A percentile compares a stretch with the other conserved stretches of the same genome.
These are phyloP conservation scores for Pentalonia nigronervosa DNA, from an alignment of 1,140 invertebrate genomes.

Conservation along the genomic window DNA sequence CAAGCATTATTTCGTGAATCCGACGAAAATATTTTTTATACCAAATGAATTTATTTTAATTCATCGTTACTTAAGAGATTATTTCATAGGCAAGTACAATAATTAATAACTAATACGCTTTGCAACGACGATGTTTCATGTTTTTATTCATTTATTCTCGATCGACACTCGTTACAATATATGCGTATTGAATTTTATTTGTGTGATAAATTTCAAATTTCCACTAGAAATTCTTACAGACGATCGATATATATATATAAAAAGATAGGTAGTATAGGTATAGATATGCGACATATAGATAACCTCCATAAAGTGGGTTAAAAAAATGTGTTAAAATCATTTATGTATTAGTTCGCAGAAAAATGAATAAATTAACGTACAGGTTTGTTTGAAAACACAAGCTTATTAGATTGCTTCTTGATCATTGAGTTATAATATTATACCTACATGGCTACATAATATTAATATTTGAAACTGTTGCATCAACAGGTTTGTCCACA, in stretches of 20 bases:
- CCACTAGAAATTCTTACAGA: neutral
- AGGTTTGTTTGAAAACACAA: neutral
- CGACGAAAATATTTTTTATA: neutral
- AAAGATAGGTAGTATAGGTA: no score
- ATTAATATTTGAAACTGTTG: neutral
- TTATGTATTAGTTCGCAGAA: neutral
- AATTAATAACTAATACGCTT: neutral
- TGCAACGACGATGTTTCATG: neutral
- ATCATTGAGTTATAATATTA: neutral
- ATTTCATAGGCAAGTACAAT: neutral
- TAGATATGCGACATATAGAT: neutral
- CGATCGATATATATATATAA: neutral
- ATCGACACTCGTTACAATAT: neutral
- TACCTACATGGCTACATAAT: neutral
- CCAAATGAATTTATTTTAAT: neutral
- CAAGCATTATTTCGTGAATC: neutral
- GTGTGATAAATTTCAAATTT: neutral
- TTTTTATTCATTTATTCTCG: neutral
- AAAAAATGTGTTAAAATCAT: neutral
- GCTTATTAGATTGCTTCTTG: neutral
- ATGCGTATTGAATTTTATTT: neutral
- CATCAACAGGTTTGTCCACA: no score
- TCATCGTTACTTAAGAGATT: neutral
- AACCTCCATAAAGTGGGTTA: neutral
- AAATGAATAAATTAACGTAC: neutral